Conservation (phyloP, 2,797 vertebrate species). For the Amblyraja radiata region DNA sequence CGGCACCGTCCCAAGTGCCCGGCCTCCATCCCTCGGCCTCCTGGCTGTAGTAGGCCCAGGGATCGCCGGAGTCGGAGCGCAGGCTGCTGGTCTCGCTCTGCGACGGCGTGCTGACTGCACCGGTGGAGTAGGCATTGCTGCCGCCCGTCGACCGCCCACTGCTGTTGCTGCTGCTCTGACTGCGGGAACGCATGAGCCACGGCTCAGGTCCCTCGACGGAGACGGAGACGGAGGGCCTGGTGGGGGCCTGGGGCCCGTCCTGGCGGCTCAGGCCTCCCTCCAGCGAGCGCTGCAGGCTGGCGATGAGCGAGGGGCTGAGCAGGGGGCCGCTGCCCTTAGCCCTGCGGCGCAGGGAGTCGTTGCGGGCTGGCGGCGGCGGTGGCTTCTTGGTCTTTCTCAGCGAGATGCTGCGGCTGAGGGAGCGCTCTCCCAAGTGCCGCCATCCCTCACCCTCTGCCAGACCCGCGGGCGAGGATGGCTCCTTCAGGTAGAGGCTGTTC, state of each 20-base stretch:
- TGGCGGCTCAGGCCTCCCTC: conserved; percentile 75
- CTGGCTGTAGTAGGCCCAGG: conserved; percentile 86
- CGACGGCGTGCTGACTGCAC: conserved; percentile 80
- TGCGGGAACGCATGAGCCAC: conserved; percentile 81
- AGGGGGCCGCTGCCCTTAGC: conserved; percentile 61
- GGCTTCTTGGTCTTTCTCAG: conserved; percentile 89
- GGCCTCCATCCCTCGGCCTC: conserved; percentile 51
- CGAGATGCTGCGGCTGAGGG: conserved; percentile 81
- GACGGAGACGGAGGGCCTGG: conserved; percentile 75
- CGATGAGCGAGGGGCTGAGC: conserved; percentile 82
- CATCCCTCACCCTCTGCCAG: conserved; percentile 52
- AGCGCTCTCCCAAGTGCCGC: conserved; percentile 64
- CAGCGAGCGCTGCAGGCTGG: conserved; percentile 83
- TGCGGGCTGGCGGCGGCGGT: conserved; percentile 81
- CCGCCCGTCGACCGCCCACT: conserved; percentile 71
- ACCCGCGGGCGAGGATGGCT: conserved; percentile 44
- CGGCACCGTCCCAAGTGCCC: conserved; percentile 43
- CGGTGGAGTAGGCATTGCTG: conserved; percentile 74
- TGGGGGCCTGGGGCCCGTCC: conserved; percentile 71
- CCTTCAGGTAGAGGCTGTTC: conserved; percentile 76
- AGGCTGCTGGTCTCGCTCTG: conserved; percentile 93
- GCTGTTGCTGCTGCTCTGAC: conserved; percentile 75
- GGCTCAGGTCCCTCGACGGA: conserved; percentile 75
- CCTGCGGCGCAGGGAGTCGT: conserved; percentile 79
- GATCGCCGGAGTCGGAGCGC: conserved; percentile 84